phyloP scores from a whole-genome alignment of 2,888 invertebrate genomes.

The Apodemia hepburni region DNA sequence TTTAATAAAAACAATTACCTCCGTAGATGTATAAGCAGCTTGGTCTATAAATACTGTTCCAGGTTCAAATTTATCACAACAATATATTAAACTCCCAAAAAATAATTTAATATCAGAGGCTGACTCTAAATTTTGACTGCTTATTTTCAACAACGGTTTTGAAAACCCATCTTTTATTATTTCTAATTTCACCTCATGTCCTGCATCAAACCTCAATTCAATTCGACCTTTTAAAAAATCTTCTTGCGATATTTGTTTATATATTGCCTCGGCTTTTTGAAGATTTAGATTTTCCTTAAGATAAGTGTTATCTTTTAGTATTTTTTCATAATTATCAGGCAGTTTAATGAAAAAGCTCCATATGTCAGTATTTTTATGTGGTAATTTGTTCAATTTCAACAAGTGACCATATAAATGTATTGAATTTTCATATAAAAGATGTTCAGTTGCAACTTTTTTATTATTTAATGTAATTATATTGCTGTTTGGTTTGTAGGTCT shows the following conservation, averaged over 20 bases:
- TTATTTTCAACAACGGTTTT: slow-evolving; percentile 43
- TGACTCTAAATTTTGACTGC: slow-evolving; percentile 41
- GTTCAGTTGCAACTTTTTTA: slow-evolving; percentile 37
- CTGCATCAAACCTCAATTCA: slow-evolving; percentile 41
- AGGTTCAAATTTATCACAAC: slow-evolving; percentile 34
- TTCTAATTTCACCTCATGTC: slow-evolving; percentile 41
- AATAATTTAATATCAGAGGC: slow-evolving; percentile 51
- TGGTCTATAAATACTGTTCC: slow-evolving; percentile 43
- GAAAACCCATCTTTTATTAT: slow-evolving; percentile 51
- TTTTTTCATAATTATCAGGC: slow-evolving; percentile 43
- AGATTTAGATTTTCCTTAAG: slow-evolving; percentile 35
- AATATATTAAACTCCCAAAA: slow-evolving; percentile 47
- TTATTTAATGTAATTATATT: slow-evolving; percentile 37
- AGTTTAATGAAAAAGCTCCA: slow-evolving; percentile 50
- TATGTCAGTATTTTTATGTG: slow-evolving; percentile 22
- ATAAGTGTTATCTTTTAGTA: slow-evolving; percentile 38
- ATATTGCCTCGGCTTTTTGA: slow-evolving; percentile 39
- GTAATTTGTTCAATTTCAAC: slow-evolving; percentile 41
- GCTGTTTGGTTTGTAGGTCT: slow-evolving; percentile 30
- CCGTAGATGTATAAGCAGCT: slow-evolving; percentile 47
- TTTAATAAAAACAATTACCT: slow-evolving; percentile 42
- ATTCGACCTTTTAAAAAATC: slow-evolving; percentile 49
- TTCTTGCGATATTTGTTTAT: slow-evolving; percentile 41
- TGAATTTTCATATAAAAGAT: slow-evolving; percentile 39
- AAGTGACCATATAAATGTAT: slow-evolving; percentile 39